phyloP scores from a whole-genome alignment of 2,888 invertebrate genomes.

The Metacarcinus magister region DNA sequence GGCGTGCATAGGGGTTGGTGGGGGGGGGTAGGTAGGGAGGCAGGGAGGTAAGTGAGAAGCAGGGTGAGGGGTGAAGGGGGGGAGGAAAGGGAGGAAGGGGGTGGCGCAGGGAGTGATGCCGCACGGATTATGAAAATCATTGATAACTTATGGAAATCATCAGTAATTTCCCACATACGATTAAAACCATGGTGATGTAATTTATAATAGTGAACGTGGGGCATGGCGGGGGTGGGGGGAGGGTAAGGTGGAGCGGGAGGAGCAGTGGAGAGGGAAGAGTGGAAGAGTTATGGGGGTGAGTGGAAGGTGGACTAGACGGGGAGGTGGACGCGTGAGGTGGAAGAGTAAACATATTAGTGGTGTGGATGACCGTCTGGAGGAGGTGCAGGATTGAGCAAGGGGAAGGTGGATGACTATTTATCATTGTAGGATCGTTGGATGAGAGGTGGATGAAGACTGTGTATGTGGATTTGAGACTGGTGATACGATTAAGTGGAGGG shows the following conservation, averaged over 20 bases:
- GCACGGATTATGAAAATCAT: slow-evolving; percentile 17
- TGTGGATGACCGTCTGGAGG: neutral
- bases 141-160: slow-evolving; percentile 52
- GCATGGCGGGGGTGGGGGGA: neutral
- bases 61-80: neutral
- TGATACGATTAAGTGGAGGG: too few species aligned
- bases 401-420: neutral
- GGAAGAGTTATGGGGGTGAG: slow-evolving; percentile 16
- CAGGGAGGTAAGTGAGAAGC: neutral
- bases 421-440: neutral
- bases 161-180: slow-evolving; percentile 34
- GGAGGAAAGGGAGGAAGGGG: neutral
- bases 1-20: neutral
- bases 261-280: neutral
- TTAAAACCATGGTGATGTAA: slow-evolving; percentile 31
- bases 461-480: neutral
- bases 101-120: neutral
- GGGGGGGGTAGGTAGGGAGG: neutral
- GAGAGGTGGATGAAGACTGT: too few species aligned
- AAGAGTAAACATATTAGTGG: neutral
- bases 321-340: neutral
- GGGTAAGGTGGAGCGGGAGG: neutral
- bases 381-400: neutral
- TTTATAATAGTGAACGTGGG: neutral
- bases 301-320: neutral